These are phyloP conservation scores for Scylla paramamosain DNA, from an alignment of 1,140 invertebrate genomes.

Conservation along the genomic window DNA sequence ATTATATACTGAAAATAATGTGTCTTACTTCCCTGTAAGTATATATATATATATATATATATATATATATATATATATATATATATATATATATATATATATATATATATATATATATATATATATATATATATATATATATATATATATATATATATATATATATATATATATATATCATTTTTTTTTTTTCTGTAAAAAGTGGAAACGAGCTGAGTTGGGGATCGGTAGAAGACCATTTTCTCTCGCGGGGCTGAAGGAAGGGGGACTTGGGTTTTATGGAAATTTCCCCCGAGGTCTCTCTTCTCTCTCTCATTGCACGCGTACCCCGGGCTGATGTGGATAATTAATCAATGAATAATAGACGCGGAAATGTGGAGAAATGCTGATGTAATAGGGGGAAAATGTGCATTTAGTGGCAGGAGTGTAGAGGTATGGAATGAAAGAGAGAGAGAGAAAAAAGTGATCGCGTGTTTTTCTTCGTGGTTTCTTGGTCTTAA, in stretches of 20 bases:
- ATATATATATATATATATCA: neutral
- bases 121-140: neutral
- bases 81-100: conserved; percentile 26
- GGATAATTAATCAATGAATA: neutral
- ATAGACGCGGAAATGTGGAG: neutral
- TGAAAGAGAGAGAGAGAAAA: no score
- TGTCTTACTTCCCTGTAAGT: no score
- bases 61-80: conserved; percentile 26
- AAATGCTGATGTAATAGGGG: neutral
- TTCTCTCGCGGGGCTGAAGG: neutral
- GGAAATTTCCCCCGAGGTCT: neutral
- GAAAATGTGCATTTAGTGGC: no score
- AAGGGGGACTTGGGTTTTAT: neutral
- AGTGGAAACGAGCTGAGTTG: neutral
- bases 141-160: neutral
- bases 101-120: neutral
- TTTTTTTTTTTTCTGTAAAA: neutral
- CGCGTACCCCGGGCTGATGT: neutral
- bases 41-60: conserved; percentile 26
- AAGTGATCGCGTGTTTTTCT: no score
- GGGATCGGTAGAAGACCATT: neutral
- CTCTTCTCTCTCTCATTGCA: neutral
- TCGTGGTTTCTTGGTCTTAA: neutral
- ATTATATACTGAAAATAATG: no score
- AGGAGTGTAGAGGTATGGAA: no score